These are phyloP conservation scores for Melanargia galathea DNA, from an alignment of 2,888 invertebrate species.

Conservation along the genomic window DNA sequence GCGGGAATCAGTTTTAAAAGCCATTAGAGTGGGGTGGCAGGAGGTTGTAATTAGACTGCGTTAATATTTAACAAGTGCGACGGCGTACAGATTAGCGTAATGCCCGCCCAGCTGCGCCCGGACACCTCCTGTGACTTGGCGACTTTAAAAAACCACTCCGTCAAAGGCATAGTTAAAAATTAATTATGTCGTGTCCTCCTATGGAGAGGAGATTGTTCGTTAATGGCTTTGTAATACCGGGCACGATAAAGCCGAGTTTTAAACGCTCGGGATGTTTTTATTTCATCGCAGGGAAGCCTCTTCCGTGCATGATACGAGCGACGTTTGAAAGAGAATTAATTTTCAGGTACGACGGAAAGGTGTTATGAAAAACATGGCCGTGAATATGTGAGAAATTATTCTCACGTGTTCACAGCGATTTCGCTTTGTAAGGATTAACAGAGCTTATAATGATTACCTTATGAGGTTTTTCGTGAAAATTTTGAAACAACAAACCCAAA, in stretches of 20 bases:
- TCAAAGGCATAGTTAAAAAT: constrained; percentile 69
- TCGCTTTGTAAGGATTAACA: neutral
- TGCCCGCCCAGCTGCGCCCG: constrained; percentile 68
- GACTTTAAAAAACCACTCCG: constrained; percentile 71
- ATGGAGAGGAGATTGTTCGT: constrained; percentile 54
- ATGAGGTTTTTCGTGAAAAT: neutral
- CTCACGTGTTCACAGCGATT: constrained; percentile 41
- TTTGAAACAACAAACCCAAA: neutral
- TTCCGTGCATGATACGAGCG: constrained; percentile 14
- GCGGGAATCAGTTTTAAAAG: constrained; percentile 82
- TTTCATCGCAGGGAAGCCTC: constrained; percentile 46
- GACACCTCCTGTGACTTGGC: constrained; percentile 64
- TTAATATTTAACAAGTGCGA: constrained; percentile 82
- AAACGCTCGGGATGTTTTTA: constrained; percentile 48
- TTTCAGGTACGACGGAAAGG: constrained; percentile 45
- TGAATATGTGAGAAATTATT: constrained; percentile 63
- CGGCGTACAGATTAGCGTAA: constrained; percentile 73
- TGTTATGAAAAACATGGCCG: constrained; percentile 31
- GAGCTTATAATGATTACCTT: constrained; percentile 29
- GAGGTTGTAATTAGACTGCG: constrained; percentile 78
- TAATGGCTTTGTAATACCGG: constrained; percentile 63
- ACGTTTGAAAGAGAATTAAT: constrained; percentile 37
- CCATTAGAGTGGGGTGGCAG: constrained; percentile 69
- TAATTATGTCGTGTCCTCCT: constrained; percentile 62
- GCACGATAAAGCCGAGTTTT: constrained; percentile 37